Percentiles rank a stretch among this genome's conserved stretches.
Conservation (phyloP, 2,888 invertebrate genomes). For the Mystacides longicornis region DNA sequence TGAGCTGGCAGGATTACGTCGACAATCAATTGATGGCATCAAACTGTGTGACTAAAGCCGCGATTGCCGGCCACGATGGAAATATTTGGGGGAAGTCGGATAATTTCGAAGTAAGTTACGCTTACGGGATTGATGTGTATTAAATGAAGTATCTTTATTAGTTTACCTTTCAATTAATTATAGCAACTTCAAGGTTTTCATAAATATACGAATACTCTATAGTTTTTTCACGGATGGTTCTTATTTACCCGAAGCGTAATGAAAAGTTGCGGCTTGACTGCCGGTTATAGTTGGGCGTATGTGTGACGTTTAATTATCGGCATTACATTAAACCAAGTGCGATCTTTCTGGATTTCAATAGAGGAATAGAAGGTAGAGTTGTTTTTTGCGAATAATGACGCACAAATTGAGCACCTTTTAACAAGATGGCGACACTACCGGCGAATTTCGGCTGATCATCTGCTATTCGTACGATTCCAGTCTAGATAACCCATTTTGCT, state of each 20-base stretch:
- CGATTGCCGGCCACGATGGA: constrained; percentile 92
- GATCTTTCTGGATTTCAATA: too few relatives aligned
- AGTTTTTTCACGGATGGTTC: background rate
- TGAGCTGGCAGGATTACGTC: constrained; percentile 99
- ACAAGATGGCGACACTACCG: constrained; percentile 24
- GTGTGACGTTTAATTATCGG: background rate
- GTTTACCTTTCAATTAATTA: background rate
- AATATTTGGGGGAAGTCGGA: constrained; percentile 93
- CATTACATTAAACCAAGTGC: background rate
- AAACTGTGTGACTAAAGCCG: constrained; percentile 90
- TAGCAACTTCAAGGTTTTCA: background rate
- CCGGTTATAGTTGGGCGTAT: too few relatives aligned
- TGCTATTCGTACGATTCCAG: too few relatives aligned
- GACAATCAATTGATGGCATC: constrained; percentile 95
- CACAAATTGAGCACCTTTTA: constrained; percentile 15
- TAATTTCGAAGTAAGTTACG: constrained; percentile 81
- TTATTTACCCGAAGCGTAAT: background rate
- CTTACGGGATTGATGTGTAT: too few relatives aligned
- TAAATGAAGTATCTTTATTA: background rate
- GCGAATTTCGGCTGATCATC: constrained; percentile 8
- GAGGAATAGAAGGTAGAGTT: too few relatives aligned
- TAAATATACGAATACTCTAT: background rate
- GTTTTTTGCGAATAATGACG: constrained; percentile 16
- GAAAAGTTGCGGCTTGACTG: too few relatives aligned
- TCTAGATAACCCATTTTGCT: too few relatives aligned